phyloP scores from a whole-genome alignment of 2,888 invertebrate genomes.

The Mythimna impura region DNA sequence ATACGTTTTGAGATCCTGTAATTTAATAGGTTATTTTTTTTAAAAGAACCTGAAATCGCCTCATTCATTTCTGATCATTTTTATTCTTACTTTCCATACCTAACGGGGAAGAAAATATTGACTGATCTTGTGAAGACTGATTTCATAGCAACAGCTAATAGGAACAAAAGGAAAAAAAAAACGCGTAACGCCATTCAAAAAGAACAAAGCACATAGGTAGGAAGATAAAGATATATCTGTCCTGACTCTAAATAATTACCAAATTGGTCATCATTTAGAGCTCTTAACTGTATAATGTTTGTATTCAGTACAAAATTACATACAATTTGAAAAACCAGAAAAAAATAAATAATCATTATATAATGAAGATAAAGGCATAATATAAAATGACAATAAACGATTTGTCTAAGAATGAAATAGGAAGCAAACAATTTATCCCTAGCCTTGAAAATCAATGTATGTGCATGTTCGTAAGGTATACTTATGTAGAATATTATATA shows the following conservation, averaged over 20 bases:
- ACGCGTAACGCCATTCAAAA: too few species aligned
- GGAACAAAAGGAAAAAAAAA: too few species aligned
- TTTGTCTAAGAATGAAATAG: not conserved
- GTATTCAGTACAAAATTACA: not conserved
- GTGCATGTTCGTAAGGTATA: not conserved
- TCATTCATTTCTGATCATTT: too few species aligned
- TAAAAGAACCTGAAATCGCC: too few species aligned
- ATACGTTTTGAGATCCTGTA: constrained; percentile 76
- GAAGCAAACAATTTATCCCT: constrained; percentile 21
- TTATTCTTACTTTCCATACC: too few species aligned
- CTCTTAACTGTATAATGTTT: not conserved
- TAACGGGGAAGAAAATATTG: too few species aligned
- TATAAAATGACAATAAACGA: constrained; percentile 16
- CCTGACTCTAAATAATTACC: not conserved
- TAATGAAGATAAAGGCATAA: not conserved
- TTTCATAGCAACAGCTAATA: too few species aligned
- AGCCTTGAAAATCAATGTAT: constrained; percentile 27
- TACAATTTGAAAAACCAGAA: not conserved
- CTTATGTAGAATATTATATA: not conserved
- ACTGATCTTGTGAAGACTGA: too few species aligned
- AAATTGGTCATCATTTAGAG: not conserved
- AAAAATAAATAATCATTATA: not conserved
- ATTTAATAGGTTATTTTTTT: constrained; percentile 35
- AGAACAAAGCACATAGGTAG: not conserved
- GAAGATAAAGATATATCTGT: not conserved